Evolutionary conservation across 2,113 vertebrate species (phyloP).

Genomic region (Leiothrix lutea): DNA sequence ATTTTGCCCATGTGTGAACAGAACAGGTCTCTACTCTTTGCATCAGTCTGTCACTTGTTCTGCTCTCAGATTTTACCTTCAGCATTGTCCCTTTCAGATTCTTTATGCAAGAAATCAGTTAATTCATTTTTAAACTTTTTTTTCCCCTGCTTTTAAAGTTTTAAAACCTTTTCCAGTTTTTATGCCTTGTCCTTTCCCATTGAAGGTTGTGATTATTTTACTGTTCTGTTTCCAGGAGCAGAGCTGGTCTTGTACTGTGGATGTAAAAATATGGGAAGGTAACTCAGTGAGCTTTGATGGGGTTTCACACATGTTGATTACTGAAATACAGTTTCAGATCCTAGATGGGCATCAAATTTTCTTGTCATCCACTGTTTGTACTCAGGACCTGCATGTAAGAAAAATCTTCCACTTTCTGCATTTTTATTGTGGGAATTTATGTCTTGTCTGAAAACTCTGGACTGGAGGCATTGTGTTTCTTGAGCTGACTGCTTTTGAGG

Average conservation of each 20-base stretch:
- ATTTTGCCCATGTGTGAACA: not conserved
- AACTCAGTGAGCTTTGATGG: not conserved
- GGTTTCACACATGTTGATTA: rapidly evolving
- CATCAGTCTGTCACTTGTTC: not conserved
- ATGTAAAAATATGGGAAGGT: not conserved
- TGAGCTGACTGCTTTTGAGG: not conserved
- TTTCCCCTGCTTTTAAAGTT: rapidly evolving
- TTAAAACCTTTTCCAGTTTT: not conserved
- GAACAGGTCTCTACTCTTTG: not conserved
- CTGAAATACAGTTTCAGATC: not conserved
- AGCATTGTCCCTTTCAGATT: not conserved
- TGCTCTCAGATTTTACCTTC: not conserved
- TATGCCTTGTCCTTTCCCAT: not conserved
- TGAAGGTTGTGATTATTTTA: not conserved
- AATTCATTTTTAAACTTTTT: not conserved
- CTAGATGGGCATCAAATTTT: not conserved
- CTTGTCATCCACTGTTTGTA: not conserved
- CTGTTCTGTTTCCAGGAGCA: not conserved
- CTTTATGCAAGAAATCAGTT: not conserved
- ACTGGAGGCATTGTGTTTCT: not conserved
- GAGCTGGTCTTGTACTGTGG: not conserved
- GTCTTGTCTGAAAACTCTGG: not conserved
- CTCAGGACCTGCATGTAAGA: not conserved
- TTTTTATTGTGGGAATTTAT: not conserved
- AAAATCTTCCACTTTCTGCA: not conserved